Base-by-base conservation (phyloP, 2,888 invertebrate species). In the Agrotis clavis region DNA sequence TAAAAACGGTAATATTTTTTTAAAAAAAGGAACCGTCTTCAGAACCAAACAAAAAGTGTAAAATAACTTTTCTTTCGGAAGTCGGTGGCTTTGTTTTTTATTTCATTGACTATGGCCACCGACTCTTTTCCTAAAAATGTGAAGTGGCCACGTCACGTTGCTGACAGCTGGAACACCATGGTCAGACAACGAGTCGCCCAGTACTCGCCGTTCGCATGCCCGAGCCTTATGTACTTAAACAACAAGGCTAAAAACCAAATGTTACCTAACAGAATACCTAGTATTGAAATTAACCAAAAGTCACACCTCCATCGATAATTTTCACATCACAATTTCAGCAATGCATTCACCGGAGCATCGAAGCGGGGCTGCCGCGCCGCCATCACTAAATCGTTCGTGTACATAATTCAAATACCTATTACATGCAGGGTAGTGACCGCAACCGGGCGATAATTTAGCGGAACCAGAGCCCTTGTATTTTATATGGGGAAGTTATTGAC, bases 391-490 rank as follows among this genome's bases (percentile, higher is more conserved):
- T 76, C 54, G 71, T 50, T 45, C 54, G 48, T 67, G 61, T 81
- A 65, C 67, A 81, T 84, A 81, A 84, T 81, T 63, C 69, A 77
- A 66, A 68, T 53, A 81, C 66, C 72, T 80, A 79, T 86, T 86
- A 71, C 57, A 66, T 62, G 35, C 57, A 72, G 59, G 64, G 66
- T 56, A 45, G 14, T 72, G 64, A 77, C 71, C 77, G 47, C 59
- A 77, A 66, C 53, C 19, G 47, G 13, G 30, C 30, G 74, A 66
- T 69, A 81, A 71, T 84, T 64, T 61, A 54, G 48, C 25, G 18
- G 18, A 14, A 35, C 16, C 16, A 54, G n/a, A 18, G 19, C 65
- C 53, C 56, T 67, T 79, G 30, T 79, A 67, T 79, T 83, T 67
- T 79, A 79, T 67, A 60, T 54, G 25, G 9, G 14, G 21, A 11